A percentile compares a stretch with the other conserved stretches of the same genome.
Evolutionary conservation across 2,888 invertebrate genomes (phyloP).

Genomic region (Xylota sylvarum): DNA sequence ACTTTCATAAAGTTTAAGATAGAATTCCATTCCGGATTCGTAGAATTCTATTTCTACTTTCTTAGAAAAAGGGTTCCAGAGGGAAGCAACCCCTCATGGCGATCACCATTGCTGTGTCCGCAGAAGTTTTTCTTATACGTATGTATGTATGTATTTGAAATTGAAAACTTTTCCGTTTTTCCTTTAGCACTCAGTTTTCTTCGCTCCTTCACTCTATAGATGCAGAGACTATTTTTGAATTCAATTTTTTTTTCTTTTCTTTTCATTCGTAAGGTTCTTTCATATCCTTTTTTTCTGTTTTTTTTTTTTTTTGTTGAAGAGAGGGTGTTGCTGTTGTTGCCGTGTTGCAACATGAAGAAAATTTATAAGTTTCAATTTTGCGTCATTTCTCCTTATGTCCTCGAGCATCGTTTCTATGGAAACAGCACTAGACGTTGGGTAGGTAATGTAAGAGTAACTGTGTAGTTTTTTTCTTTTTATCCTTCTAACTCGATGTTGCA

Average conservation of each 20-base stretch:
- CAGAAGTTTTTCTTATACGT: conserved; percentile 4
- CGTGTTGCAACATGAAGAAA: conserved; percentile 20
- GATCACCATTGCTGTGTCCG: conserved; percentile 13
- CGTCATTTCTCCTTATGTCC: conserved; percentile 12
- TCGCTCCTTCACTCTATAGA: background rate
- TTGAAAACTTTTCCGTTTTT: conserved; percentile 42
- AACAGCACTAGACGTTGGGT: background rate
- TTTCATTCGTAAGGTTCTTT: background rate
- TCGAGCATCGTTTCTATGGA: background rate
- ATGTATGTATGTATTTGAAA: no score
- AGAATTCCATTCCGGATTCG: background rate
- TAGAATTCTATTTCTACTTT: background rate
- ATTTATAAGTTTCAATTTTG: conserved; percentile 49
- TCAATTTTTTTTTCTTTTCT: conserved; percentile 1
- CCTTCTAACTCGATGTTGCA: conserved; percentile 20
- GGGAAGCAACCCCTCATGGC: background rate
- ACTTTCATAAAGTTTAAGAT: background rate
- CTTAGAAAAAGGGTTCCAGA: background rate
- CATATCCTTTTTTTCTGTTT: background rate
- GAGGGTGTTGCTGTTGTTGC: background rate
- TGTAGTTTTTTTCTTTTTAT: conserved; percentile 4
- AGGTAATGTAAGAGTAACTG: conserved; percentile 1
- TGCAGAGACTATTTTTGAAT: background rate
- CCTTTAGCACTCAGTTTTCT: background rate
- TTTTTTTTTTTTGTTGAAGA: background rate